Evolutionary conservation across 2,888 invertebrate species (phyloP), one percentile per base, ranked within the genome.

Genomic region (Sphaeridia pumilis): DNA sequence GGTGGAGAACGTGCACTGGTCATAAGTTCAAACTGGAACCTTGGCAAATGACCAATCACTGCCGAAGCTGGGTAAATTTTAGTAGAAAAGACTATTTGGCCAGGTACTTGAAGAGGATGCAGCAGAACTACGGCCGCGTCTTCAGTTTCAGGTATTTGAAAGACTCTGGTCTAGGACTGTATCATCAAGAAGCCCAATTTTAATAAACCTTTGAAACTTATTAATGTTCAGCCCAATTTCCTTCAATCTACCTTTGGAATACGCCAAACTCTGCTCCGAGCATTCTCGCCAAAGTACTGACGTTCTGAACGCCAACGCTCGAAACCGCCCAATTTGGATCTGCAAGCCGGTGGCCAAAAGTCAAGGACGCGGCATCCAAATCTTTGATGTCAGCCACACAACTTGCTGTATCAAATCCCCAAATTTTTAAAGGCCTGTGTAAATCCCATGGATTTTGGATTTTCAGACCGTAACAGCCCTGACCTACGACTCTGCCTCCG

Each of bases 291-390:
- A 69, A 14, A 66, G 66, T 24, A 61, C 61, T 21, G 67, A 66
- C 28, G 51, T 38, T 21, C 44, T 46, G 4, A 66, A 71, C 5
- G 71, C 72, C 42, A 78, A 83, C n/a, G 4, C 25, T 4, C 3
- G 46, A 17, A 17, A n/a, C 10, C 22, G 53, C 17, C 67, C 58
- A 26, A 65, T 68, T 12, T 88, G 88, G 87, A 88, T 88, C 58
- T 87, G 86, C 68, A 88, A 88, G 67, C 88, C 88, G 0, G 86
- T 87, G 1, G 84, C 86, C 0, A 82, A 85, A 69, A 87, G 87
- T 63, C 83, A 87, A 70, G 87, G 87, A 7, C 75, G 81, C 66
- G 87, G 87, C 46, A 88, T 88, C 57, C 84, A 85, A 66, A 71
- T 88, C 25, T 87, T 87, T 70, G 76, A 83, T 69, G 87, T 85